Conservation (phyloP, 2,888 invertebrate species). For the Hyles lineata region DNA sequence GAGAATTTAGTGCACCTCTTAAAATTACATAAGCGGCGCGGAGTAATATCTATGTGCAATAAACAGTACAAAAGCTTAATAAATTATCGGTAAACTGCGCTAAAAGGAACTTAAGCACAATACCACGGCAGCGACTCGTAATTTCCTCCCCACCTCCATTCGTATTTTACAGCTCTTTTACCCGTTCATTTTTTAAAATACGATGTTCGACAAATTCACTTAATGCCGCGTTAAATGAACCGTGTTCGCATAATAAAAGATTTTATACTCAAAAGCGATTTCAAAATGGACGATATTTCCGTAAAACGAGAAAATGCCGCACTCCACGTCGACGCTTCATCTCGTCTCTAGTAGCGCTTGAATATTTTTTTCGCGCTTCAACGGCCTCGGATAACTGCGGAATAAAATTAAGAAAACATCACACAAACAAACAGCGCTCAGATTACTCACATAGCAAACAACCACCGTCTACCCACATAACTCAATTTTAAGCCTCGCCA, state of each 20-base stretch:
- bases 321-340: conserved; percentile 60
- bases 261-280: conserved; percentile 81
- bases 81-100: conserved; percentile 53
- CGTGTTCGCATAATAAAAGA: conserved; percentile 83
- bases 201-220: conserved; percentile 83
- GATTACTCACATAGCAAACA: conserved; percentile 44
- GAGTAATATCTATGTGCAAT: conserved; percentile 28
- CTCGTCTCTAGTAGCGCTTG: conserved; percentile 55
- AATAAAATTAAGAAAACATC: conserved; percentile 61
- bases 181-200: conserved; percentile 79
- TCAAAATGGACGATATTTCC: conserved; percentile 77
- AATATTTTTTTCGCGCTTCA: conserved; percentile 67
- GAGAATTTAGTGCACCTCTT: conserved; percentile 14
- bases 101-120: conserved; percentile 60
- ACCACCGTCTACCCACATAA: conserved; percentile 46
- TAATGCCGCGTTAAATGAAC: conserved; percentile 83
- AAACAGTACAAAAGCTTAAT: conserved; percentile 38
- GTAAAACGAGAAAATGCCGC: conserved; percentile 64
- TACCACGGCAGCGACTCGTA: conserved; percentile 54
- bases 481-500: conserved; percentile 36
- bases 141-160: conserved; percentile 51
- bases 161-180: conserved; percentile 72
- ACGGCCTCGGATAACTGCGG: conserved; percentile 51
- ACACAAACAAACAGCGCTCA: conserved; percentile 62
- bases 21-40: conserved; percentile 4